phyloP scores from a whole-genome alignment of 2,888 invertebrate species.

The Formica aserva region DNA sequence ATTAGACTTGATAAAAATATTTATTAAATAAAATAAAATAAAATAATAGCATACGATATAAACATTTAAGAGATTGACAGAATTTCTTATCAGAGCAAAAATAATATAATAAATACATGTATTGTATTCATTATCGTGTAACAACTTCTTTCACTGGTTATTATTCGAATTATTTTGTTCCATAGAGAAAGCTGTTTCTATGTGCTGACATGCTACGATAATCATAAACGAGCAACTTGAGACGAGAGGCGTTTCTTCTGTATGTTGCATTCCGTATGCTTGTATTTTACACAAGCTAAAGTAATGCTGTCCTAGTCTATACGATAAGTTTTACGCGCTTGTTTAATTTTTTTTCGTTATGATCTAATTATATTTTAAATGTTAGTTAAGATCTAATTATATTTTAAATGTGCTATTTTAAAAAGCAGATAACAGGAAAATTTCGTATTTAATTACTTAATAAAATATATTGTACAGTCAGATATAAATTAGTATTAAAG shows the following conservation, averaged over 20 bases:
- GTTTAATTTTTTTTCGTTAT: background rate
- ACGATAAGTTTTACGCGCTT: background rate
- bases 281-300: background rate
- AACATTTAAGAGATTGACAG: background rate
- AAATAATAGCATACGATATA: background rate
- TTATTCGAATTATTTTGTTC: background rate
- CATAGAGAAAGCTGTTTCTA: constrained; percentile 12
- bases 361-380: too few relatives aligned
- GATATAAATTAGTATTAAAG: background rate
- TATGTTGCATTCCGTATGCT: background rate
- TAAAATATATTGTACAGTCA: background rate
- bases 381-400: background rate
- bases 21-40: background rate
- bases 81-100: background rate
- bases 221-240: constrained; percentile 35
- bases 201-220: background rate
- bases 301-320: background rate
- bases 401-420: constrained; percentile 14
- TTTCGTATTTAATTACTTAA: background rate
- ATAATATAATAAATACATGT: too few relatives aligned
- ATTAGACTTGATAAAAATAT: background rate
- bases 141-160: background rate
- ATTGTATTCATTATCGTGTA: background rate
- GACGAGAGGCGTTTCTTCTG: constrained; percentile 60
- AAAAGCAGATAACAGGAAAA: background rate